phyloP scores from a whole-genome alignment of 2,888 invertebrate species.

The Cecidostiba fungosa region DNA sequence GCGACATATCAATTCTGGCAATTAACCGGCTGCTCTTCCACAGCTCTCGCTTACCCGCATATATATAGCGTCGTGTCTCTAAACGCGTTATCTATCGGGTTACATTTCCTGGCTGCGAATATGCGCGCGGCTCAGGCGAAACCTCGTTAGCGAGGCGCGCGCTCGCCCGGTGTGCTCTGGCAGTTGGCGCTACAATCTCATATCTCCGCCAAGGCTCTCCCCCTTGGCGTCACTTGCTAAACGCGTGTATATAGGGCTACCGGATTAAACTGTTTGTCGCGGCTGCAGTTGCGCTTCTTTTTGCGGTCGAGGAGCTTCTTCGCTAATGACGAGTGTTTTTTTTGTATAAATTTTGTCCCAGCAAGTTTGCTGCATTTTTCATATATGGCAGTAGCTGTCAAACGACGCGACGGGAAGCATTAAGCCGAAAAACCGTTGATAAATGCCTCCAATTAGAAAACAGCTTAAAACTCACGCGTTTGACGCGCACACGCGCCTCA shows the following conservation, averaged over 20 bases:
- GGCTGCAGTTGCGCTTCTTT: not conserved
- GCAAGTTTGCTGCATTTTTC: no score
- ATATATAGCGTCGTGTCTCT: constrained; percentile 68
- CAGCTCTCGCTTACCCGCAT: constrained; percentile 63
- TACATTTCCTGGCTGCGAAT: constrained; percentile 65
- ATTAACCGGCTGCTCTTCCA: constrained; percentile 70
- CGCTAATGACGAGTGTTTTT: not conserved
- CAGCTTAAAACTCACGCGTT: not conserved
- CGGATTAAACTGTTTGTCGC: not conserved
- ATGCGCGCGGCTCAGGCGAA: constrained; percentile 66
- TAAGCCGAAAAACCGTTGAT: not conserved
- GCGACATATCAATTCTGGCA: constrained; percentile 75
- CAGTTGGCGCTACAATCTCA: constrained; percentile 73
- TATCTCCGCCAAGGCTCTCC: constrained; percentile 66
- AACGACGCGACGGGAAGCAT: not conserved
- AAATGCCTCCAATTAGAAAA: not conserved
- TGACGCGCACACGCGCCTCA: not conserved
- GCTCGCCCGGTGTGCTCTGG: constrained; percentile 52
- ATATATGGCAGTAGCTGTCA: not conserved
- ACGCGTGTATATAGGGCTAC: not conserved
- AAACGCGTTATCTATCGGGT: constrained; percentile 74
- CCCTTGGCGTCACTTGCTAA: not conserved
- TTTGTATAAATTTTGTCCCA: not conserved
- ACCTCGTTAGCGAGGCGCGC: constrained; percentile 69
- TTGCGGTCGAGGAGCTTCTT: not conserved